Conservation (phyloP, 2,888 invertebrate species). For the Furcula furcula region DNA sequence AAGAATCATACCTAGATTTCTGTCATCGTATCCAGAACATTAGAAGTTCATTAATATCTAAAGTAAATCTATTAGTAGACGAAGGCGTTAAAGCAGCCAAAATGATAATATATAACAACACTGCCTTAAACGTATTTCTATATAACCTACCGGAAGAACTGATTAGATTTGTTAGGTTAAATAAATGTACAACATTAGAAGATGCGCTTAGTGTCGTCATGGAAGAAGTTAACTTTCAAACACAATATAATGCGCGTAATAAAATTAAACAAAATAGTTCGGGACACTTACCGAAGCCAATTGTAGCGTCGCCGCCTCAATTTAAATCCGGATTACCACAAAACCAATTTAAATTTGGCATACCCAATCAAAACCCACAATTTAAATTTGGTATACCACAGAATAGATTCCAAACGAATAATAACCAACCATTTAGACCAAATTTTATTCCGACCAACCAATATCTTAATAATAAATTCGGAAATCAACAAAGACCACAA, state of each 20-base stretch:
- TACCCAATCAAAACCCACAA: neutral
- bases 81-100: neutral
- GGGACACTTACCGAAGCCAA: neutral
- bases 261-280: neutral
- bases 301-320: neutral
- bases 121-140: slow-evolving; percentile 14
- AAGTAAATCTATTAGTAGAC: neutral
- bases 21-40: slow-evolving; percentile 12
- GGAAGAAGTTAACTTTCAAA: slow-evolving; percentile 7
- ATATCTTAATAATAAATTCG: neutral
- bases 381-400: neutral
- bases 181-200: slow-evolving; percentile 2
- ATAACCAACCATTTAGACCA: neutral
- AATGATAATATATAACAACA: slow-evolving; percentile 13
- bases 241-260: slow-evolving; percentile 3
- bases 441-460: too few relatives aligned
- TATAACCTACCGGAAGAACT: slow-evolving; percentile 11
- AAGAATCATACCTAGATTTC: slow-evolving; percentile 12
- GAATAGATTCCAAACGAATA: neutral
- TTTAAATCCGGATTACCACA: neutral
- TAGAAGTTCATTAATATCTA: neutral
- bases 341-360: neutral
- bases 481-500: neutral
- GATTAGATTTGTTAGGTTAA: slow-evolving; percentile 7
- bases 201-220: slow-evolving; percentile 3